Evolutionary conservation across 2,113 vertebrate species (phyloP).

Genomic region (Vanacampus margaritifer): DNA sequence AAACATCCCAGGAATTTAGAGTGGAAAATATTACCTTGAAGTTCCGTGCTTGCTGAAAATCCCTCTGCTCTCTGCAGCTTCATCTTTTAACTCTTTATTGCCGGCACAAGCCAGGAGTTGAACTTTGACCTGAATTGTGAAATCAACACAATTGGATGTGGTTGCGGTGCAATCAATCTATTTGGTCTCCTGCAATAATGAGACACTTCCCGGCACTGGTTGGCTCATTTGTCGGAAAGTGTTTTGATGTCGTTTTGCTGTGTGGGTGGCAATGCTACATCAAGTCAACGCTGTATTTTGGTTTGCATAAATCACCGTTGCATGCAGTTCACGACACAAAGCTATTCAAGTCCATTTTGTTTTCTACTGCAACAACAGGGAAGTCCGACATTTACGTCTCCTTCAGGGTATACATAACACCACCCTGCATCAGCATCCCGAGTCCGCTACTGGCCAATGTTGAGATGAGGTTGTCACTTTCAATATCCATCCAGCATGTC

Average conservation of each 20-base stretch:
- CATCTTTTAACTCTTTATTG: slow-evolving; percentile 15
- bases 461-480: slow-evolving; percentile 55
- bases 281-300: background rate
- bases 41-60: background rate
- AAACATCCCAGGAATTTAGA: slow-evolving; percentile 23
- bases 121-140: slow-evolving; percentile 48
- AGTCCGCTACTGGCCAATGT: slow-evolving; percentile 43
- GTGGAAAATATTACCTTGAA: slow-evolving; percentile 50
- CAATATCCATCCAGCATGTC: slow-evolving; percentile 39
- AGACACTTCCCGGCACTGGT: slow-evolving; percentile 34
- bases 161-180: slow-evolving; percentile 30
- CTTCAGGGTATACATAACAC: slow-evolving; percentile 20
- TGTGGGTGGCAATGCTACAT: slow-evolving; percentile 24
- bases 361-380: slow-evolving; percentile 18
- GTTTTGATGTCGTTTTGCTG: slow-evolving; percentile 38
- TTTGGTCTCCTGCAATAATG: slow-evolving; percentile 36
- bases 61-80: slow-evolving; percentile 1
- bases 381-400: slow-evolving; percentile 37
- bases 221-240: slow-evolving; percentile 34
- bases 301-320: background rate
- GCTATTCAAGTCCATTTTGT: slow-evolving; percentile 7
- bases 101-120: slow-evolving; percentile 22
- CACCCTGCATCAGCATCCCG: slow-evolving; percentile 13
- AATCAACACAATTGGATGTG: slow-evolving; percentile 32
- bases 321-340: background rate